phyloP scores from a whole-genome alignment of 2,113 vertebrate species.

The Clarias batrachus region DNA sequence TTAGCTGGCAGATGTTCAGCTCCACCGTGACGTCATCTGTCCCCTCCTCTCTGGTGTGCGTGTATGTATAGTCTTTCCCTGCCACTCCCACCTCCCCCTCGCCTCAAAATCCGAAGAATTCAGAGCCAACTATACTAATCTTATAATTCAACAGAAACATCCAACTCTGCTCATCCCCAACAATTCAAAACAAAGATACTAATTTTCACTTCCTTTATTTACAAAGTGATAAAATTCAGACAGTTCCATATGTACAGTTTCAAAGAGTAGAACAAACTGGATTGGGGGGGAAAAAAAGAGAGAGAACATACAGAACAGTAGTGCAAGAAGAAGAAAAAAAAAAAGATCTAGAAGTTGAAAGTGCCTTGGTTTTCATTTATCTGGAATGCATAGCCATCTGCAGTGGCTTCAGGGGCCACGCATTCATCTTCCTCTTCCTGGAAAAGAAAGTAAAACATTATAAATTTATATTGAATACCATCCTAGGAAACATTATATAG shows the following conservation, averaged over 20 bases:
- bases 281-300: constrained; percentile 46
- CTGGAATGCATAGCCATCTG: constrained; percentile 84
- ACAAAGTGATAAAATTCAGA: constrained; percentile 58
- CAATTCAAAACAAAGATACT: not conserved
- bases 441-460: not conserved
- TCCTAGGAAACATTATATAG: not conserved
- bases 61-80: not conserved
- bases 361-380: constrained; percentile 77
- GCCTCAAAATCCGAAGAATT: not conserved
- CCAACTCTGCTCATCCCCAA: not conserved
- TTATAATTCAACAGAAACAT: not conserved
- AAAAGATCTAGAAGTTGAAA: constrained; percentile 90
- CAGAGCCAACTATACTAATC: not conserved
- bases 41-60: not conserved
- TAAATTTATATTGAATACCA: not conserved
- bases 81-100: not conserved
- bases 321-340: constrained; percentile 31
- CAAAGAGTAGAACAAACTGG: constrained; percentile 49
- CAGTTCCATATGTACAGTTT: constrained; percentile 68
- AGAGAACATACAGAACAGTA: constrained; percentile 30
- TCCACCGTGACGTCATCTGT: constrained; percentile 29
- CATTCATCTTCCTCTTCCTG: constrained; percentile 85
- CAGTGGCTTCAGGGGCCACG: constrained; percentile 82
- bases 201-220: constrained; percentile 55
- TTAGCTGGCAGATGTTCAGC: constrained; percentile 40